Conservation (phyloP, 1,140 invertebrate genomes). For the Drosophila rhopaloa region DNA sequence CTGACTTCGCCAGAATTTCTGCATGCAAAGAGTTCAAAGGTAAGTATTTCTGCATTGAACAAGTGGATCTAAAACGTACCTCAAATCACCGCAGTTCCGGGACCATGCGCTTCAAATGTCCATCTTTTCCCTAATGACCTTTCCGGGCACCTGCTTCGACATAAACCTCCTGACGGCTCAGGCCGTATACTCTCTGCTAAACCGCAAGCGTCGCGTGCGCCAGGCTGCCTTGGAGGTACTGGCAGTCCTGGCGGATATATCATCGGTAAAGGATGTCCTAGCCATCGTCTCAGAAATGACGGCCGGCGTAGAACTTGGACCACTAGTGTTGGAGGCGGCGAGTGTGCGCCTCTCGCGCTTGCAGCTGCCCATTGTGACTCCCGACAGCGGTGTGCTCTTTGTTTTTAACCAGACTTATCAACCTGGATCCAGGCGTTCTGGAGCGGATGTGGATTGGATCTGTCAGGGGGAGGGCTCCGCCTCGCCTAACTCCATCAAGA, state of each 20-base stretch:
- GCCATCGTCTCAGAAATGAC: slow-evolving; percentile 85
- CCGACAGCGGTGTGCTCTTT: slow-evolving; percentile 90
- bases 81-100: slow-evolving; percentile 85
- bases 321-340: slow-evolving; percentile 85
- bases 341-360: slow-evolving; percentile 87
- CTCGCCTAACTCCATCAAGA: slow-evolving; percentile 85
- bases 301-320: slow-evolving; percentile 81
- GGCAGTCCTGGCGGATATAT: slow-evolving; percentile 91
- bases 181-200: slow-evolving; percentile 87
- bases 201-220: slow-evolving; percentile 90
- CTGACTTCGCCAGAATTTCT: slow-evolving; percentile 88
- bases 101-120: slow-evolving; percentile 92
- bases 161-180: slow-evolving; percentile 87
- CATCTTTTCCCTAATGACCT: slow-evolving; percentile 91
- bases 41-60: slow-evolving; percentile 37
- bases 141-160: slow-evolving; percentile 93
- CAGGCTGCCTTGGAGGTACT: slow-evolving; percentile 93
- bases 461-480: slow-evolving; percentile 87
- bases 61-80: background rate
- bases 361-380: slow-evolving; percentile 88
- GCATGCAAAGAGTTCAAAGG: slow-evolving; percentile 88
- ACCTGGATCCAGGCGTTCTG: slow-evolving; percentile 47
- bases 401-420: slow-evolving; percentile 83
- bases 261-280: slow-evolving; percentile 86
- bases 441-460: slow-evolving; percentile 90